Conservation (phyloP, 2,797 vertebrate species). For the Dryobates pubescens region DNA sequence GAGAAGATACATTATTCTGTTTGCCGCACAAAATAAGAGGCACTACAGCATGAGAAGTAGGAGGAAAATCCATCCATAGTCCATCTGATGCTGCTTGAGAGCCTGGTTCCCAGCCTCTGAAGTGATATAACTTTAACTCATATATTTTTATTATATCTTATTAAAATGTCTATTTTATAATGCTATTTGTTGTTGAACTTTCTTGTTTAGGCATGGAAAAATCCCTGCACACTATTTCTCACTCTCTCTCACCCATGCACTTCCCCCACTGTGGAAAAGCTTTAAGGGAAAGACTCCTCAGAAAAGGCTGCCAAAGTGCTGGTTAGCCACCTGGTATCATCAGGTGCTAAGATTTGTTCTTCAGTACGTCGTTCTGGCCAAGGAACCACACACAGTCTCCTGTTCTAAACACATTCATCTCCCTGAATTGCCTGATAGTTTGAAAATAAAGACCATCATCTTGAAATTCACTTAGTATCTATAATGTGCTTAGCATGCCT, state of each 20-base stretch:
- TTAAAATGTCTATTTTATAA: background rate
- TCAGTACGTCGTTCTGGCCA: background rate
- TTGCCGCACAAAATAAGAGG: background rate
- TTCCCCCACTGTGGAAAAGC: background rate
- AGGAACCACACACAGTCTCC: background rate
- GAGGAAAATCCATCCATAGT: background rate
- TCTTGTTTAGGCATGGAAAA: background rate
- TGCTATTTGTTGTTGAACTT: background rate
- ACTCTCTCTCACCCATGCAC: fast-evolving
- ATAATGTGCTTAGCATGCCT: background rate
- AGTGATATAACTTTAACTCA: background rate
- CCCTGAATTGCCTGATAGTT: background rate
- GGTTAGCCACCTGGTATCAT: background rate
- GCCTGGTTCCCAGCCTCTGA: background rate
- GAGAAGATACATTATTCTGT: background rate
- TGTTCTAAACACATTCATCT: background rate
- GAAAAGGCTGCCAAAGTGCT: background rate
- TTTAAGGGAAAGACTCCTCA: background rate
- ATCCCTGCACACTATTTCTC: background rate
- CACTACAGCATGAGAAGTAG: background rate
- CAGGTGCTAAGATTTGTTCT: background rate
- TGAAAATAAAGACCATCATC: constrained; percentile 10
- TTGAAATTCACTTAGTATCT: background rate
- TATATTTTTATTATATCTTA: background rate
- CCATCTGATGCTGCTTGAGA: background rate